Base-by-base conservation (phyloP, 2,113 vertebrate genomes). In the Prionailurus bengalensis region DNA sequence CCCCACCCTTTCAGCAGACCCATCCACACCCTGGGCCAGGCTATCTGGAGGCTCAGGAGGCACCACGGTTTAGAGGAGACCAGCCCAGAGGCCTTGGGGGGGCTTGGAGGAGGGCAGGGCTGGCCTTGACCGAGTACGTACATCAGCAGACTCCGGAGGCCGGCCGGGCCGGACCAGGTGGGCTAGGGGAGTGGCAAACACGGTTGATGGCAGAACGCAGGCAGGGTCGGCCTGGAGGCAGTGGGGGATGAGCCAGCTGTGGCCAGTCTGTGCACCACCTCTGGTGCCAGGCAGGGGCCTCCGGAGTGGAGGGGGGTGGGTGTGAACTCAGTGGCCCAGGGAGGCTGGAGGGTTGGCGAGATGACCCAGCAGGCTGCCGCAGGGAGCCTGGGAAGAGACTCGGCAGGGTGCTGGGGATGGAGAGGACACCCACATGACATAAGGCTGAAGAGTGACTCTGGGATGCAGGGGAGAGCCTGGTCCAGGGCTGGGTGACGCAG, bases 191-290 rank as follows among this genome's bases (percentile, higher is more conserved):
- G 48, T 25, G 3, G 86, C 4, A 5, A 53, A 8, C 53, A 31
- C 48, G 11, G 13, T 48, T 27, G 45, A 3, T 42, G 17, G 42
- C 51, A n/a, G 39, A 42, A 23, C 4, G 27, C 39, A 33, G n/a
- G 45, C 29, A 42, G 45, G 74, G 42, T 31, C 13, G 0, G 42
- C 15, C 70, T n/a, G 33, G 17, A 19, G 12, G 53, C 45, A 3
- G 7, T 1, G 0, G 36, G 45, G 21, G 55, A 6, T 1, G 21
- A 39, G 17, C 23, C 6, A 5, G 31, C 5, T n/a, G 10, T 0
- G 42, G 70, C 51, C 58, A 36, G 82, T 25, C 7, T 1, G 1
- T 11, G 53, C 25, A 12, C 42, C 17, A 23, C 42, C 10, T 45
- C 13, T n/a, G 4, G 5, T 3, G 55, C 29, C 39, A 9, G 53